A percentile compares a stretch with the other conserved stretches of the same genome.
These are phyloP conservation scores for Clarias platycephalus DNA, from an alignment of 2,797 vertebrate species.

Conservation along the genomic window DNA sequence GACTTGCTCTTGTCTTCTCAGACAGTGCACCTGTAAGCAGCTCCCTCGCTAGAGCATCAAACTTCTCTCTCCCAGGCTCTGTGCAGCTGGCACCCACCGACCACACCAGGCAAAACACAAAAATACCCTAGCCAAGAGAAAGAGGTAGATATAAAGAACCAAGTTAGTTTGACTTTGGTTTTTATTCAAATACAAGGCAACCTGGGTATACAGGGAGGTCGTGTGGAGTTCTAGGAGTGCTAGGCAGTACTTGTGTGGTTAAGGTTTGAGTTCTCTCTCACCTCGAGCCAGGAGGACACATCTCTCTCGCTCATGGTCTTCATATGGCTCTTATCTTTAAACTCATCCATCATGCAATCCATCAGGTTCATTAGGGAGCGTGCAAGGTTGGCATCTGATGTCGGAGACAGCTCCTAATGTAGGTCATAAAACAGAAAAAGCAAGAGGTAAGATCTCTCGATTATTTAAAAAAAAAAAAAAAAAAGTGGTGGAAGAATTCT, in stretches of 20 bases:
- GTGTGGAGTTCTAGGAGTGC: neutral
- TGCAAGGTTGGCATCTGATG: constrained; percentile 85
- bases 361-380: constrained; percentile 89
- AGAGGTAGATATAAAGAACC: neutral
- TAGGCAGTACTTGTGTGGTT: neutral
- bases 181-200: neutral
- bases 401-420: constrained; percentile 85
- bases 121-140: constrained; percentile 76
- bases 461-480: neutral
- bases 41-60: constrained; percentile 81
- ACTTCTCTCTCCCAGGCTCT: constrained; percentile 77
- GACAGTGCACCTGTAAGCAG: constrained; percentile 77
- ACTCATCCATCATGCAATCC: no score
- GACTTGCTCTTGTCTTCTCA: constrained; percentile 65
- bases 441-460: constrained; percentile 13
- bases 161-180: neutral
- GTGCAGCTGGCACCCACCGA: constrained; percentile 86
- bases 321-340: no score
- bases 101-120: constrained; percentile 87
- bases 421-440: constrained; percentile 43
- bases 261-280: constrained; percentile 47
- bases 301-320: constrained; percentile 73
- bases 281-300: constrained; percentile 87
- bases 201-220: no score
- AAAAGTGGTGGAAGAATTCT: constrained; percentile 2